Base-by-base conservation (phyloP, 2,113 vertebrate genomes). In the Stictonetta naevosa region DNA sequence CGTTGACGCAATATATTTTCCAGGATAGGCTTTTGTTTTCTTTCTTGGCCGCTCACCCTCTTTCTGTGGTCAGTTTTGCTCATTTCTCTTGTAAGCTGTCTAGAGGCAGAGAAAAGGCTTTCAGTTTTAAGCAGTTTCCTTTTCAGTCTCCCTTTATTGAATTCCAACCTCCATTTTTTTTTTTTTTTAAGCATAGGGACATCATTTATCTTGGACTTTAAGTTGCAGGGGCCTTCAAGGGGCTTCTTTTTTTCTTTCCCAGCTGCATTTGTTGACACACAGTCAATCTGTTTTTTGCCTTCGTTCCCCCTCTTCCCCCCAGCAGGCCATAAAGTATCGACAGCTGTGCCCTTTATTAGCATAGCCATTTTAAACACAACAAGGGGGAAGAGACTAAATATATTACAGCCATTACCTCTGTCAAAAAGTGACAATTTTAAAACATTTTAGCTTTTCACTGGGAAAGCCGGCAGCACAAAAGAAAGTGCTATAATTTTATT, bases 251-350 rank as follows among this genome's bases (percentile, higher is more conserved):
- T 98, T 98, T 98, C 98, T 98, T 97, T 97, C 98, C 98, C 99
- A 99, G 99, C 98, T 99, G 98, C 98, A 98, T 99, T 99, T 99
- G 99, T 99, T 99, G 99, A 99, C 99, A 98, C 98, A 98, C 97
- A 98, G 98, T 98, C 98, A 98, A 98, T 99, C 98, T 98, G 98
- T 82, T 96, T 96, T 97, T 96, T 97, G 97, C 98, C 97, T 97
- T 95, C 93, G 16, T 94, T 92, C 96, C 91, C 95, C 95, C 69
- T 83, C 63, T 96, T 95, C 92, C 97, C 94, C 95, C 96, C 68
- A 91, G 97, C 96, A 96, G 98, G 98, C 98, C 98, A 98, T 99
- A 99, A 99, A 99, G 98, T 98, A 98, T 98, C 98, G 98, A 98
- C 99, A 99, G 99, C 99, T 99, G 99, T 98, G 98, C 97, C 98